Base-by-base conservation (phyloP, 2,797 vertebrate genomes). In the Phoebastria nigripes region DNA sequence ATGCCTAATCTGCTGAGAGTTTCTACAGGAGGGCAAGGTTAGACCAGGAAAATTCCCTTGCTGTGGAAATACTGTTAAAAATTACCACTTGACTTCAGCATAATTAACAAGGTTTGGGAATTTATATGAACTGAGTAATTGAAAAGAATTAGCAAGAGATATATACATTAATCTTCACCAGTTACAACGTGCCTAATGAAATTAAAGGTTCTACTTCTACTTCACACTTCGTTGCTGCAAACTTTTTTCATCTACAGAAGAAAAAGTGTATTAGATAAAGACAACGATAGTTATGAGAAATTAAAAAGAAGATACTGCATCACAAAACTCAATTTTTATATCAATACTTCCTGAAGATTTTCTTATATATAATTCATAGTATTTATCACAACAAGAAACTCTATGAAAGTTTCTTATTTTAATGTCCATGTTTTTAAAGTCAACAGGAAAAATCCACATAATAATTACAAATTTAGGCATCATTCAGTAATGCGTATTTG, bases 101-200 rank as follows among this genome's bases (percentile, higher is more conserved):
- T 98, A 99, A 99, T 99, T 98, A 99, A 98, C 98, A 98, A 98
- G 98, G 98, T 97, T 97, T 97, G 98, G 98, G 98, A 98, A 98
- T 98, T 98, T 98, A 98, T 98, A 98, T 98, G 98, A 98, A 98
- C 98, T 97, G 98, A 98, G 98, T 98, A 98, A 98, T 98, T 98
- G 98, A 98, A 98, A 98, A 98, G 98, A 98, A 98, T 98, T 98
- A 98, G 98, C 98, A 98, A 97, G 98, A 98, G 98, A 98, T 98
- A 98, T 98, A 98, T 97, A 98, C 98, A 98, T 99, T 99, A 98
- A 99, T 99, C 98, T 98, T 98, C 96, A 93, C 97, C 98, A 97
- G 98, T 98, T 99, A 98, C 98, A 97, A 97, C 70, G 95, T 97
- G 98, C 97, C 98, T 99, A 99, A 99, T 98, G 98, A 98, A 98